Conservation (phyloP, 2,888 invertebrate genomes). For the Ophion obscuratus region DNA sequence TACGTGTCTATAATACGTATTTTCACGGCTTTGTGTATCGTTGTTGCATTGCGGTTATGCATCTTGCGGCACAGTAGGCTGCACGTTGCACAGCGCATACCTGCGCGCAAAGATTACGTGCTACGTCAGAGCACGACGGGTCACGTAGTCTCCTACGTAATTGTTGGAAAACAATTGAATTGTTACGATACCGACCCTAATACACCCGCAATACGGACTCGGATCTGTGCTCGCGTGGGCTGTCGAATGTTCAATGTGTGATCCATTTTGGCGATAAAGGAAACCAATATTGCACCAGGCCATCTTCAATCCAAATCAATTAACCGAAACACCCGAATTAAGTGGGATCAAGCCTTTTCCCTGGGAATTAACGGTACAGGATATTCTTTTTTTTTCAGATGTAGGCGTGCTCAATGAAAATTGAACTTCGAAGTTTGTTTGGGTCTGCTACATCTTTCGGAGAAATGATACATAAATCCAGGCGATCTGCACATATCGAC, state of each 20-base stretch:
- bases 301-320: background rate
- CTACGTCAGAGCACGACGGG: conserved; percentile 26
- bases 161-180: conserved; percentile 62
- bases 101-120: conserved; percentile 37
- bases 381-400: background rate
- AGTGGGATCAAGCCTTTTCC: background rate
- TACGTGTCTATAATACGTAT: background rate
- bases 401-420: background rate
- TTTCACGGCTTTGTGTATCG: conserved; percentile 24
- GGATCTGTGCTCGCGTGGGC: background rate
- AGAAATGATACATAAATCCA: background rate
- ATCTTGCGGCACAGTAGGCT: conserved; percentile 45
- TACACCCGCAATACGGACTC: conserved; percentile 19
- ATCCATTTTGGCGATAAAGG: background rate
- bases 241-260: background rate
- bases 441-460: background rate
- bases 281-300: background rate
- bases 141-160: conserved; percentile 60
- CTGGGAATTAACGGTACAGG: background rate
- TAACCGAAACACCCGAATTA: background rate
- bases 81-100: conserved; percentile 28
- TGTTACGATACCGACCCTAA: conserved; percentile 52
- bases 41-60: conserved; percentile 46
- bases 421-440: background rate
- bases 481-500: background rate